phyloP scores from a whole-genome alignment of 2,888 invertebrate species.

The Pterobdella sp. region DNA sequence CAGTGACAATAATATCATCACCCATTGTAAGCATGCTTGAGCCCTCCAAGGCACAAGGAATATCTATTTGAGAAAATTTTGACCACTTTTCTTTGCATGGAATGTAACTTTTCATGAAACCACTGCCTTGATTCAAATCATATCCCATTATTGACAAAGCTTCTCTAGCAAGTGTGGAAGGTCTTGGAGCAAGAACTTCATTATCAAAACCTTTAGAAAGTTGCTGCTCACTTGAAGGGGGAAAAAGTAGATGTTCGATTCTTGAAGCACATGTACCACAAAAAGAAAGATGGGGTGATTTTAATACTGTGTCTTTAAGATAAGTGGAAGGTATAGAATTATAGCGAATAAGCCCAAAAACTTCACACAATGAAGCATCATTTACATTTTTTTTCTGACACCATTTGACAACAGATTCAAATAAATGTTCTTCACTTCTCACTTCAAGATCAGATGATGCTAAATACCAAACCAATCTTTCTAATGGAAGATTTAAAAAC shows the following conservation, averaged over 20 bases:
- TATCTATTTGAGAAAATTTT: slow-evolving; percentile 36
- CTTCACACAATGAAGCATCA: slow-evolving; percentile 15
- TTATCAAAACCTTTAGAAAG: no score
- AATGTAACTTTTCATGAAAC: slow-evolving; percentile 46
- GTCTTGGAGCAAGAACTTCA: slow-evolving; percentile 43
- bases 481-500: slow-evolving; percentile 45
- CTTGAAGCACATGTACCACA: slow-evolving; percentile 11
- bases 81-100: slow-evolving; percentile 47
- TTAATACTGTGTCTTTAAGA: slow-evolving; percentile 10
- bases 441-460: slow-evolving; percentile 49
- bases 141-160: slow-evolving; percentile 47
- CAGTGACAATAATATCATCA: slow-evolving; percentile 47
- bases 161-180: slow-evolving; percentile 50
- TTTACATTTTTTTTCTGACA: slow-evolving; percentile 36
- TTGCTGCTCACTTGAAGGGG: background rate
- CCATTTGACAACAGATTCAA: slow-evolving; percentile 47
- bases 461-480: slow-evolving; percentile 44
- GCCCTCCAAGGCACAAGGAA: slow-evolving; percentile 44
- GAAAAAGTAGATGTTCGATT: background rate
- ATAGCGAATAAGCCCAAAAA: slow-evolving; percentile 18
- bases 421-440: slow-evolving; percentile 46
- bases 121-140: slow-evolving; percentile 7
- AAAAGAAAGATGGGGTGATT: background rate
- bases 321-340: slow-evolving; percentile 15
- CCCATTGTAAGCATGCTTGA: slow-evolving; percentile 45